A percentile compares a stretch with the other conserved stretches of the same genome.
Evolutionary conservation across 2,888 invertebrate species (phyloP).

Genomic region (Antheraea assamensis): DNA sequence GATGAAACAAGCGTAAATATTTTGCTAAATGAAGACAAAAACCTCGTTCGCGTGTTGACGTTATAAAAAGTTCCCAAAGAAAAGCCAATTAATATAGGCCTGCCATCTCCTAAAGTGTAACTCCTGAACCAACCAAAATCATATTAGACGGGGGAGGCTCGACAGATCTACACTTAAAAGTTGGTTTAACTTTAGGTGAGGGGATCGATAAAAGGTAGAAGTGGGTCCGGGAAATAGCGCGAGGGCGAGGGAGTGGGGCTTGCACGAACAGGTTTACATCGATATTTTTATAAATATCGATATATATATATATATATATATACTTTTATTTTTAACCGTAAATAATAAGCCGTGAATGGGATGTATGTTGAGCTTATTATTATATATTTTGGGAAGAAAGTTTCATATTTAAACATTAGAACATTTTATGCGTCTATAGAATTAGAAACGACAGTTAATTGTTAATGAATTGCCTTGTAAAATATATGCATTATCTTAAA

Average conservation of each 20-base stretch:
- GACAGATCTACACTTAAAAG: conserved; percentile 40
- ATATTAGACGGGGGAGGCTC: conserved; percentile 26
- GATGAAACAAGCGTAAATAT: conserved; percentile 19
- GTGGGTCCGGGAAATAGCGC: conserved; percentile 21
- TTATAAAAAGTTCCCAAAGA: conserved; percentile 17
- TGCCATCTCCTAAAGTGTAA: conserved; percentile 25
- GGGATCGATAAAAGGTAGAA: conserved; percentile 52
- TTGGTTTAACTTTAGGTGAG: conserved; percentile 36
- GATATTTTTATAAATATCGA: neutral
- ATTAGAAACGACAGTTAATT: too few species aligned
- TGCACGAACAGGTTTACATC: neutral
- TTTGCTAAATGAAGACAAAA: conserved; percentile 22
- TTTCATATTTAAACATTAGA: too few species aligned
- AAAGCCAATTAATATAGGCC: conserved; percentile 34
- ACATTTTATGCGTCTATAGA: too few species aligned
- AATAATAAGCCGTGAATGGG: neutral
- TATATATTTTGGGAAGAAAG: neutral
- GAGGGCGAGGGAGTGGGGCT: conserved; percentile 19
- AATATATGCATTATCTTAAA: neutral
- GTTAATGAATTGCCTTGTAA: too few species aligned
- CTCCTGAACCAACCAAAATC: conserved; percentile 28
- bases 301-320: neutral
- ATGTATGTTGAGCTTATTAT: neutral
- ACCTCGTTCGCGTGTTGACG: neutral
- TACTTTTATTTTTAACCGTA: neutral